These are phyloP conservation scores for Saturnia japonica DNA, from an alignment of 2,888 invertebrate species.

Conservation along the genomic window DNA sequence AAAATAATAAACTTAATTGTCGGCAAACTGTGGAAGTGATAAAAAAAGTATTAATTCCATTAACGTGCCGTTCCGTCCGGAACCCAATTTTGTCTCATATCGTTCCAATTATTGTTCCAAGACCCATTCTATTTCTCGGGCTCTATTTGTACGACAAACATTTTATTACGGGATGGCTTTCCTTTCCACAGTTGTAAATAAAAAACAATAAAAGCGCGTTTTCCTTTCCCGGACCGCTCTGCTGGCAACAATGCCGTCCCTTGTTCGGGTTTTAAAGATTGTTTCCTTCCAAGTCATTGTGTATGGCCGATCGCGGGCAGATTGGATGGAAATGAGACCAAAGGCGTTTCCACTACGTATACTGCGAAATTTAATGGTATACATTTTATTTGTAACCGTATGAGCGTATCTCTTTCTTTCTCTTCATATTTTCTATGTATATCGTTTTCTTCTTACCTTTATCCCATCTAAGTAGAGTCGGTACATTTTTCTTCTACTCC, in stretches of 20 bases:
- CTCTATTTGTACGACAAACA: slow-evolving; percentile 21
- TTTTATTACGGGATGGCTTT: slow-evolving; percentile 19
- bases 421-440: not conserved
- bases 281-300: slow-evolving; percentile 69
- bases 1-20: not conserved
- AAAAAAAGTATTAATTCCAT: slow-evolving; percentile 6
- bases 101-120: slow-evolving; percentile 18
- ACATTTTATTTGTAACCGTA: not conserved
- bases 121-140: slow-evolving; percentile 8
- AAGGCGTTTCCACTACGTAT: slow-evolving; percentile 30
- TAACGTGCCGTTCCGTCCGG: not conserved
- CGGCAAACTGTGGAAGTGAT: not conserved
- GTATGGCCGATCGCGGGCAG: slow-evolving; percentile 47
- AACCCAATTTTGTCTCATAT: slow-evolving; percentile 21
- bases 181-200: slow-evolving; percentile 41
- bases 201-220: slow-evolving; percentile 45
- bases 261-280: slow-evolving; percentile 51
- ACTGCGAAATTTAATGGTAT: not conserved
- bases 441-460: too few relatives aligned
- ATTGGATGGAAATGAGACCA: slow-evolving; percentile 59
- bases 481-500: too few relatives aligned
- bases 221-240: slow-evolving; percentile 24
- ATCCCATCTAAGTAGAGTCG: too few relatives aligned
- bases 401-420: not conserved
- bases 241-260: slow-evolving; percentile 21